Percentiles rank a stretch among this genome's conserved stretches.
phyloP scores from a whole-genome alignment of 2,888 invertebrate genomes.

The Leptinotarsa tumamoca region DNA sequence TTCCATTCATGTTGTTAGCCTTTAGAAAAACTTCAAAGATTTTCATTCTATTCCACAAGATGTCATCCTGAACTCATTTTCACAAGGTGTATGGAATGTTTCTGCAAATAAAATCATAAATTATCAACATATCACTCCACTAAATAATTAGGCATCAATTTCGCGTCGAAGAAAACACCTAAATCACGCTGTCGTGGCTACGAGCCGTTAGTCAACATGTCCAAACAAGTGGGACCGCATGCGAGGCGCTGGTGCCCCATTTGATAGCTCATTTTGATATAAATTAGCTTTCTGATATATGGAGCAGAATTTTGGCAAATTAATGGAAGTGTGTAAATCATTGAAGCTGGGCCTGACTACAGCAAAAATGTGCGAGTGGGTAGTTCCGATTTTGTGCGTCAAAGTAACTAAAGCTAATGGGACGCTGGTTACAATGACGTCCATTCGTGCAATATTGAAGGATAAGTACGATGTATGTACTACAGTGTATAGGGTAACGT shows the following conservation, averaged over 20 bases:
- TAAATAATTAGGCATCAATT: constrained; percentile 25
- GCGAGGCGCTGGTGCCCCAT: constrained; percentile 53
- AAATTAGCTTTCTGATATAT: constrained; percentile 56
- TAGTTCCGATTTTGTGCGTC: not conserved
- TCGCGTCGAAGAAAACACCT: constrained; percentile 26
- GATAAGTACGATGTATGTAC: too few relatives aligned
- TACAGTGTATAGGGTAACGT: too few relatives aligned
- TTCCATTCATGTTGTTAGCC: too few relatives aligned
- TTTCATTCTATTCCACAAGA: not conserved
- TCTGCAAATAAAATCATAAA: not conserved
- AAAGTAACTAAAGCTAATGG: not conserved
- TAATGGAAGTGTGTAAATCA: constrained; percentile 34
- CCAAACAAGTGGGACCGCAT: constrained; percentile 55
- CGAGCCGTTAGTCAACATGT: constrained; percentile 53
- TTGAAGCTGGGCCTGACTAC: not conserved
- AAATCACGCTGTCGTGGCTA: constrained; percentile 51
- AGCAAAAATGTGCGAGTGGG: not conserved
- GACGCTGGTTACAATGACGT: not conserved
- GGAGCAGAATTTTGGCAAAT: constrained; percentile 36
- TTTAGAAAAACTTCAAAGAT: too few relatives aligned
- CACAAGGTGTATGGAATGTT: not conserved
- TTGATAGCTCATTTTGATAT: constrained; percentile 58
- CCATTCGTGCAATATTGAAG: too few relatives aligned
- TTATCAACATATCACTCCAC: not conserved
- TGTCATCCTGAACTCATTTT: not conserved